phyloP scores from a whole-genome alignment of 2,113 vertebrate genomes.

The Sula dactylatra region DNA sequence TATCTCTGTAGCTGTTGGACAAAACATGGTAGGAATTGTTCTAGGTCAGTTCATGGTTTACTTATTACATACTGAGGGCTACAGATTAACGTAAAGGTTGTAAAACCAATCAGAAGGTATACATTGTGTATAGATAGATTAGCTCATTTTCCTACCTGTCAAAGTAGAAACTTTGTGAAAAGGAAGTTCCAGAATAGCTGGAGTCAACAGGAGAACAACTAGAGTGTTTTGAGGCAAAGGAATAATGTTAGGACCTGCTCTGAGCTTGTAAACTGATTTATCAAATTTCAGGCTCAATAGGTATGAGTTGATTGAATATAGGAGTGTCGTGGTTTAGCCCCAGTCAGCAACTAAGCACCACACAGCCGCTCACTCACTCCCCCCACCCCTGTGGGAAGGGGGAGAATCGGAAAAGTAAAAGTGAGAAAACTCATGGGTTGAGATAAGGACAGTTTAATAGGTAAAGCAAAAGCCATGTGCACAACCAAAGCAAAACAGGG shows the following conservation, averaged over 20 bases:
- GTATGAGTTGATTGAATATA: neutral
- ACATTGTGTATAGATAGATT: neutral
- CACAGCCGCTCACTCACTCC: too few species aligned
- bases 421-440: too few species aligned
- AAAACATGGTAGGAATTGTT: neutral
- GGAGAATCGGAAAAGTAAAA: too few species aligned
- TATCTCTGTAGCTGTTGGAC: neutral
- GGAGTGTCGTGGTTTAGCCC: too few species aligned
- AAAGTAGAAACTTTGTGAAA: neutral
- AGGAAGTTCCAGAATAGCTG: neutral
- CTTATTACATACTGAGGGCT: neutral
- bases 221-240: neutral
- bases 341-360: too few species aligned
- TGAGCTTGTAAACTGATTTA: neutral
- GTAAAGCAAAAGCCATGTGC: too few species aligned
- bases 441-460: too few species aligned
- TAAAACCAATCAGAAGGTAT: neutral
- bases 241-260: neutral
- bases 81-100: neutral
- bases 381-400: too few species aligned
- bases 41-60: neutral
- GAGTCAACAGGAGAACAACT: neutral
- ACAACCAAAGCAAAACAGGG: too few species aligned
- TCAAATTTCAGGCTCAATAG: neutral
- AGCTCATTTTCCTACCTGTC: neutral